These are phyloP conservation scores for Caranx ignobilis DNA, from an alignment of 2,113 vertebrate species.

Conservation along the genomic window DNA sequence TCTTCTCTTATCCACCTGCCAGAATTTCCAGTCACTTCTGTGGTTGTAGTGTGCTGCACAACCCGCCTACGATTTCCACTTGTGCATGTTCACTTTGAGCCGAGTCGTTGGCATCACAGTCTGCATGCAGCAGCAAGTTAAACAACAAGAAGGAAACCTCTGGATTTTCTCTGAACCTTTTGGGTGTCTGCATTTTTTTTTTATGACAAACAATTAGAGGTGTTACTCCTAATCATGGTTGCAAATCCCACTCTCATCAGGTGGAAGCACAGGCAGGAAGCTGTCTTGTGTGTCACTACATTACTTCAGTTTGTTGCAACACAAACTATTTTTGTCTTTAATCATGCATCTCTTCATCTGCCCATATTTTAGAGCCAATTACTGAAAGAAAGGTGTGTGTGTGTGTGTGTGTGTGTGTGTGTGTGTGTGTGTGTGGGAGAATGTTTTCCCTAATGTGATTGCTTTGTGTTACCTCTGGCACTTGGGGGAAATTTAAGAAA, in stretches of 20 bases:
- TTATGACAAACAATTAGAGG: conserved; percentile 23
- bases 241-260: conserved; percentile 9
- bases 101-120: not conserved
- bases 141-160: not conserved
- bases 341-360: conserved; percentile 62
- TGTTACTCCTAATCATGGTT: not conserved
- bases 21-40: not conserved
- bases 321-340: conserved; percentile 43
- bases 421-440: conserved; percentile 34
- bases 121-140: not conserved
- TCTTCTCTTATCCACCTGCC: conserved; percentile 9
- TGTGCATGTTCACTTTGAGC: not conserved
- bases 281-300: not conserved
- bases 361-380: conserved; percentile 55
- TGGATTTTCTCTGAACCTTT: not conserved
- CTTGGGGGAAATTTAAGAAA: conserved; percentile 69
- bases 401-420: conserved; percentile 28
- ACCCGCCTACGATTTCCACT: not conserved
- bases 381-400: conserved; percentile 28
- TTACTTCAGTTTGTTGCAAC: not conserved
- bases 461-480: conserved; percentile 55
- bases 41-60: not conserved
- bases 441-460: conserved; percentile 63
- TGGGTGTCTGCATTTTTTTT: not conserved
- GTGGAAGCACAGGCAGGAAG: conserved; percentile 12